Evolutionary conservation across 2,113 vertebrate species (phyloP).

Genomic region (Callospermophilus lateralis): DNA sequence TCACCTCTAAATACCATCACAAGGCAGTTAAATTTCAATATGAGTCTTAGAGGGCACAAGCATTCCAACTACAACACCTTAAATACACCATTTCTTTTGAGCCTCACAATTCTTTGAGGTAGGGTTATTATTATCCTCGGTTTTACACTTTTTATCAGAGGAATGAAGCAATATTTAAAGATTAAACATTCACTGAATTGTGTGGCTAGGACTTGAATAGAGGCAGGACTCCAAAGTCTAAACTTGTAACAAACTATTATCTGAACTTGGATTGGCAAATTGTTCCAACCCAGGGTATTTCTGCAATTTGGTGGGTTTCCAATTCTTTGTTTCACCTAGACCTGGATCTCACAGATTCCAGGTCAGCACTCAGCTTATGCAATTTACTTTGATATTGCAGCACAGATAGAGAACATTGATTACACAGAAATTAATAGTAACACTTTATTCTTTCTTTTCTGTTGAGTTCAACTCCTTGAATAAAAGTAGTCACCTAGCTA

Average conservation of each 20-base stretch:
- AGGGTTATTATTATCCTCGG: neutral
- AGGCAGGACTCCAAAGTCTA: neutral
- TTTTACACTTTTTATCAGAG: conserved; percentile 2
- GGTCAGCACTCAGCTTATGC: neutral
- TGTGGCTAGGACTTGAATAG: neutral
- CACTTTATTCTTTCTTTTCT: neutral
- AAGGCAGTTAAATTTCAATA: neutral
- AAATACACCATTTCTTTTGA: neutral
- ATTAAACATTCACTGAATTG: neutral
- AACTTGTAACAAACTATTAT: neutral
- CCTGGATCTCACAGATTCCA: neutral
- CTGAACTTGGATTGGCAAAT: neutral
- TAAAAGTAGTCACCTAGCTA: neutral
- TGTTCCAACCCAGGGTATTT: neutral
- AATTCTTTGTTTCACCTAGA: neutral
- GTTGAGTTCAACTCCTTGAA: neutral
- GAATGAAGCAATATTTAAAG: conserved; percentile 26
- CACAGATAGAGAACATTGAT: neutral
- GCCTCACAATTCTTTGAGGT: neutral
- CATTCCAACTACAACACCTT: neutral
- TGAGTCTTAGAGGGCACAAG: neutral
- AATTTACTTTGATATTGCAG: neutral
- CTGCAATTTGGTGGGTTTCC: neutral
- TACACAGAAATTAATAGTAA: neutral
- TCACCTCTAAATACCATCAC: neutral